Evolutionary conservation across 2,797 vertebrate genomes (phyloP), one percentile per base, ranked within the genome.

Genomic region (Paratrypauchen microcephalus): DNA sequence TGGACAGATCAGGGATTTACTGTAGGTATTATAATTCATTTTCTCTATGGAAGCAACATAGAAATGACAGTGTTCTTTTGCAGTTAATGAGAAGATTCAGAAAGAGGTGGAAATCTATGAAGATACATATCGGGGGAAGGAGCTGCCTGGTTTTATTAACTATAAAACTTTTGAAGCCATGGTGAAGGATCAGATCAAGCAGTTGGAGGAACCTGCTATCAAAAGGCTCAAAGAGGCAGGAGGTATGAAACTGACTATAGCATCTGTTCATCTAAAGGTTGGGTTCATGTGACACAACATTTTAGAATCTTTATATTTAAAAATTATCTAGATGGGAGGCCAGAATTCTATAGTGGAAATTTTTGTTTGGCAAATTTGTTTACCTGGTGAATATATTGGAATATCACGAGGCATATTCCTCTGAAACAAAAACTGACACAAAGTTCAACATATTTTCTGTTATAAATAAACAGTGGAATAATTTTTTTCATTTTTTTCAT

Each of bases 121-220:
- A 71, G 72, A 81, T 0, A 90, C 8, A 19, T 95, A 94, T 69
- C 92, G 94, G 11, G 95, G 96, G 2, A 85, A 93, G 81, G 95
- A 96, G 71, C 91, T 96, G 39, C 95, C 94, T 0, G 95, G 95
- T 0, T 96, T 97, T 79, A 90, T 90, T 83, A 97, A 91, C 79
- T 96, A 95, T 81, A 95, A 80, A 73, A 94, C 89, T 0, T 96
- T 97, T 76, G 96, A 97, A 82, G 74, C 70, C 3, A 92, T 96
- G 16, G 64, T 96, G 39, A 94, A 87, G 77, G 80, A 93, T 0
- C 93, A 96, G 70, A 85, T 97, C 69, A 73, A 57, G 36, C 21
- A 60, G 0, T 81, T 97, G 77, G 95, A 96, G 57, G 89, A 93
- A 23, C 96, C 96, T 0, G 94, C 95, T 0, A 0, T 96, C 3